phyloP scores from a whole-genome alignment of 2,888 invertebrate species.

The Ormyrus rosae region DNA sequence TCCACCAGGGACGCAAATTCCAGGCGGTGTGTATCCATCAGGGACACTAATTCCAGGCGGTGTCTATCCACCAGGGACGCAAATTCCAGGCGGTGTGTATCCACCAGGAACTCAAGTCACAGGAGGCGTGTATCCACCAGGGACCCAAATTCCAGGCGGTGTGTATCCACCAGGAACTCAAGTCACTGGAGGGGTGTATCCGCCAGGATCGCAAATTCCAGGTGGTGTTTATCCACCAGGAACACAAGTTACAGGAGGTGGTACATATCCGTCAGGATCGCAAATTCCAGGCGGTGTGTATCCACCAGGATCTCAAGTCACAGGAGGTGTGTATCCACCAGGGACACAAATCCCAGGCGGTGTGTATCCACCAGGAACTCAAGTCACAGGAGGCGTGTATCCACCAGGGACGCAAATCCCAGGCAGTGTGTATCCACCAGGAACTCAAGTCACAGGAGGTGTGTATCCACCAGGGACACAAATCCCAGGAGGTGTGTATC shows the following conservation, averaged over 20 bases:
- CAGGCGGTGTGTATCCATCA: not conserved
- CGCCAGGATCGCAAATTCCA: constrained; percentile 45
- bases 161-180: constrained; percentile 38
- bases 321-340: not conserved
- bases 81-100: not conserved
- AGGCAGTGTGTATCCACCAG: constrained; percentile 24
- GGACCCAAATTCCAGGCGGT: constrained; percentile 49
- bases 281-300: constrained; percentile 22
- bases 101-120: constrained; percentile 49
- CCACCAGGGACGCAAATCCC: not conserved
- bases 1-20: constrained; percentile 5
- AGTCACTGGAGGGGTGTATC: constrained; percentile 46
- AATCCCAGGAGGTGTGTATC: constrained; percentile 46
- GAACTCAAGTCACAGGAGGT: constrained; percentile 49
- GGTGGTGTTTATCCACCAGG: constrained; percentile 28
- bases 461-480: constrained; percentile 38
- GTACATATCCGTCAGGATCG: constrained; percentile 47
- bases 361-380: not conserved
- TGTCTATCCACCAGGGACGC: not conserved
- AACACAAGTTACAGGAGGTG: constrained; percentile 40
- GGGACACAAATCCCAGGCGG: constrained; percentile 2
- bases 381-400: too few species aligned
- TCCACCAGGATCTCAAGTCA: constrained; percentile 1
- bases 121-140: constrained; percentile 50
- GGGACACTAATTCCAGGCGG: constrained; percentile 1